Percentiles rank a stretch among this genome's conserved stretches.
Evolutionary conservation across 1,140 invertebrate species (phyloP).

Genomic region (Ceratosolen fusciceps): DNA sequence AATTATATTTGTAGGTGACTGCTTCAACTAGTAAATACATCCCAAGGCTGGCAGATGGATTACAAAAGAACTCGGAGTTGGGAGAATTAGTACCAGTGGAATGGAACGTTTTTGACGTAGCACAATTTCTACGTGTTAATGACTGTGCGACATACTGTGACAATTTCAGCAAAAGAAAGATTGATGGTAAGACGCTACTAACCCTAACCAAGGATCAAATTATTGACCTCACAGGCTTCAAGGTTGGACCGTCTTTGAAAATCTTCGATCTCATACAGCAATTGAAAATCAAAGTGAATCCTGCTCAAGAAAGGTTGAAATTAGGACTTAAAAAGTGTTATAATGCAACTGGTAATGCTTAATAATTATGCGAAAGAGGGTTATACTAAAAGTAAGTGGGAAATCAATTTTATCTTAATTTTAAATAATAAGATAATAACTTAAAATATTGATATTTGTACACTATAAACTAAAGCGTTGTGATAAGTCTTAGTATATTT

Average conservation of each 20-base stretch:
- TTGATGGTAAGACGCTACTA: slow-evolving; percentile 86
- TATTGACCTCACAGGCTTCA: slow-evolving; percentile 89
- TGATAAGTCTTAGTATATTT: neutral
- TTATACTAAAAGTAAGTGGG: slow-evolving; percentile 7
- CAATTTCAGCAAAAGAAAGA: slow-evolving; percentile 84
- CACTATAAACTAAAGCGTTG: neutral
- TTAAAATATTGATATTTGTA: slow-evolving; percentile 19
- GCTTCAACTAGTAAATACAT: slow-evolving; percentile 75
- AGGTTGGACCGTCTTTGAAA: slow-evolving; percentile 94
- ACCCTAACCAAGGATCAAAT: slow-evolving; percentile 90
- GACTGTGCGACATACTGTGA: slow-evolving; percentile 92
- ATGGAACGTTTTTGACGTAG: slow-evolving; percentile 89
- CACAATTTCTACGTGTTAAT: slow-evolving; percentile 88
- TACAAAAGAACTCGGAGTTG: slow-evolving; percentile 65
- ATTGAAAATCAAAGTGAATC: slow-evolving; percentile 86
- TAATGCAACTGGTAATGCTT: slow-evolving; percentile 52
- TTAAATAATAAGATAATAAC: slow-evolving; percentile 31
- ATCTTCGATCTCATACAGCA: slow-evolving; percentile 93
- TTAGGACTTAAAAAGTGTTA: slow-evolving; percentile 69
- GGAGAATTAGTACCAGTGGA: slow-evolving; percentile 78
- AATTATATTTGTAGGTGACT: slow-evolving; percentile 59
- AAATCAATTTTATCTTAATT: slow-evolving; percentile 8
- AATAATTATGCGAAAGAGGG: neutral
- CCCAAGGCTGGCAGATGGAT: slow-evolving; percentile 77
- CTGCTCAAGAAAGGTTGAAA: slow-evolving; percentile 78